Base-by-base conservation (phyloP, 1,140 invertebrate genomes). In the Acromyrmex echinatior region DNA sequence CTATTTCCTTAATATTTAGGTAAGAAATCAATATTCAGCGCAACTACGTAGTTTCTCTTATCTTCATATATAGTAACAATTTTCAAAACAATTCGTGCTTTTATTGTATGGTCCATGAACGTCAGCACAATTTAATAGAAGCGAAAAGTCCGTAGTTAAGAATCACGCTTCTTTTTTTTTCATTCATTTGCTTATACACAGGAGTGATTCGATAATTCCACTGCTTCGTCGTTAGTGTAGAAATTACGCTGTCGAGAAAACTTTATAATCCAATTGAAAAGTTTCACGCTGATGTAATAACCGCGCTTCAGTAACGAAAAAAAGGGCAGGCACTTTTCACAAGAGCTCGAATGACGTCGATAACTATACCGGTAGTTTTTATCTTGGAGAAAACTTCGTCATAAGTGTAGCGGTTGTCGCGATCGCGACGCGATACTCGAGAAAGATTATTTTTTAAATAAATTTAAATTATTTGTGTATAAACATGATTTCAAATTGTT, bases 211-310 rank as follows among this genome's bases (percentile, higher is more conserved):
- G 76, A 79, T 88, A 88, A 88, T 86, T 89, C 45, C 51, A 21
- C 51, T 84, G 71, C 45, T 62, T 35, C 76, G 73, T 60, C 45
- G 49, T 21, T 49, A 31, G 63, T 58, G 65, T 84, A 58, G 51
- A 79, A 87, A 73, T 85, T 77, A 78, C 73, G 21, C 45, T 35
- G 49, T 31, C 60, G 31, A 53, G 28, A 14, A 76, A 87, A 78
- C 86, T 89, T 73, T 68, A 39, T 87, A 87, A 89, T 88, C 76
- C 86, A 87, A 87, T 87, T 49, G 86, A 39, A 60, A 89, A 89
- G 77, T 89, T 89, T 76, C 28, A 21, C 31, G 80, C 25, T 74
- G 88, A 79, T 79, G 86, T 85, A 89, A 89, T 87, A 89, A 87
- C 68, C 58, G 45, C 10, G 73, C 60, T 65, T 77, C 82, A 65